Conservation (phyloP, 2,888 invertebrate genomes). For the Pterostichus niger region DNA sequence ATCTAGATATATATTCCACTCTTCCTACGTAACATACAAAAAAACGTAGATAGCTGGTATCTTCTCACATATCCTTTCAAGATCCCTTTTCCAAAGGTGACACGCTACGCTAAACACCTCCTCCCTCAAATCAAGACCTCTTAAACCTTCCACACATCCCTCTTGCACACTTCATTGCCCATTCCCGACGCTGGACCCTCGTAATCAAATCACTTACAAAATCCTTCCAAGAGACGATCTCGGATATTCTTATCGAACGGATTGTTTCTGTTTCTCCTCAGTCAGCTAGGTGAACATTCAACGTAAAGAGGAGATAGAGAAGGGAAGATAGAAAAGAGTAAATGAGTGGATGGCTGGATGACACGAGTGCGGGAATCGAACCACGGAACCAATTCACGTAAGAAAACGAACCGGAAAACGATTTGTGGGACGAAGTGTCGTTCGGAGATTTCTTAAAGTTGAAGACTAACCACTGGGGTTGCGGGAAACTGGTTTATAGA, state of each 20-base stretch:
- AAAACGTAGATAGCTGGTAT: too few relatives aligned
- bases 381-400: constrained; percentile 27
- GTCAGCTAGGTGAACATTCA: not conserved
- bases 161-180: not conserved
- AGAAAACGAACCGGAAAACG: constrained; percentile 36
- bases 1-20: not conserved
- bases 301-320: not conserved
- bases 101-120: not conserved
- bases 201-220: constrained; percentile 8
- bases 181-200: not conserved
- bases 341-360: not conserved
- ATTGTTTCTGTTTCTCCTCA: constrained; percentile 42
- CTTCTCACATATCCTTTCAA: not conserved
- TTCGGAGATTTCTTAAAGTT: constrained; percentile 2
- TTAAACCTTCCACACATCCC: not conserved
- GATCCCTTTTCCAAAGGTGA: not conserved
- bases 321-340: not conserved
- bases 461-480: not conserved
- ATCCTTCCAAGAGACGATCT: not conserved
- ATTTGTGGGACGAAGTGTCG: constrained; percentile 14
- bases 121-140: not conserved
- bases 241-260: constrained; percentile 42
- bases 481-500: not conserved
- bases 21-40: not conserved
- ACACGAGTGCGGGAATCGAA: constrained; percentile 4